Percentiles rank a stretch among this genome's conserved stretches.
phyloP scores from a whole-genome alignment of 2,888 invertebrate genomes.

The Drosophila sordidapex region DNA sequence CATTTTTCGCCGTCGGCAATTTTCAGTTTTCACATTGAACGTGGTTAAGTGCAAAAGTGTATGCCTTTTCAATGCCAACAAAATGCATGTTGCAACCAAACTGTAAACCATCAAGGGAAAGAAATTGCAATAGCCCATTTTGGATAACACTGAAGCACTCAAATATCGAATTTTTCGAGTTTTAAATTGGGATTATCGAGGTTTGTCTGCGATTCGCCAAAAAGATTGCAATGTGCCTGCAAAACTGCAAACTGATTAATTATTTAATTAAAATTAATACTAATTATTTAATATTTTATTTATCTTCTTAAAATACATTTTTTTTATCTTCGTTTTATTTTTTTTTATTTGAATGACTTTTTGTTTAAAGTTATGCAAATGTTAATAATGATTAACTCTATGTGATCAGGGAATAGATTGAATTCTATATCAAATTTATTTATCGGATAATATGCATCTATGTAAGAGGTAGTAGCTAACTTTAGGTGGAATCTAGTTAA shows the following conservation, averaged over 20 bases:
- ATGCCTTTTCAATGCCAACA: background rate
- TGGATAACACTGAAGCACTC: slow-evolving; percentile 8
- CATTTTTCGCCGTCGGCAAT: slow-evolving; percentile 58
- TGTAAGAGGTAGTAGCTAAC: background rate
- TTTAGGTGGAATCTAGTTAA: background rate
- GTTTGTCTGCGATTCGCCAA: slow-evolving; percentile 4
- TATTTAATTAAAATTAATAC: background rate
- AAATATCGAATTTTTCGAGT: background rate
- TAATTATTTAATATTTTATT: background rate
- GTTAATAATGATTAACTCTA: background rate
- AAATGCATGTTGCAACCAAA: background rate
- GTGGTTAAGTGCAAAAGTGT: slow-evolving; percentile 14
- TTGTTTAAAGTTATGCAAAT: background rate
- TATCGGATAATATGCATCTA: background rate
- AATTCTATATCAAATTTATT: background rate
- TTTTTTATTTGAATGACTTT: too few relatives aligned
- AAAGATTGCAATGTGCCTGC: background rate
- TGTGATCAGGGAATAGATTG: background rate
- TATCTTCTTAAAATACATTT: background rate
- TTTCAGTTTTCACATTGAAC: background rate
- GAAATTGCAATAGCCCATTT: background rate
- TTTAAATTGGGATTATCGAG: background rate
- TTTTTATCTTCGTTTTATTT: background rate
- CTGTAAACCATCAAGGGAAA: background rate
- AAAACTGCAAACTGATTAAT: background rate